A percentile compares a stretch with the other conserved stretches of the same genome.
Evolutionary conservation across 2,888 invertebrate genomes (phyloP).

Genomic region (Pollenia griseotomentosa): DNA sequence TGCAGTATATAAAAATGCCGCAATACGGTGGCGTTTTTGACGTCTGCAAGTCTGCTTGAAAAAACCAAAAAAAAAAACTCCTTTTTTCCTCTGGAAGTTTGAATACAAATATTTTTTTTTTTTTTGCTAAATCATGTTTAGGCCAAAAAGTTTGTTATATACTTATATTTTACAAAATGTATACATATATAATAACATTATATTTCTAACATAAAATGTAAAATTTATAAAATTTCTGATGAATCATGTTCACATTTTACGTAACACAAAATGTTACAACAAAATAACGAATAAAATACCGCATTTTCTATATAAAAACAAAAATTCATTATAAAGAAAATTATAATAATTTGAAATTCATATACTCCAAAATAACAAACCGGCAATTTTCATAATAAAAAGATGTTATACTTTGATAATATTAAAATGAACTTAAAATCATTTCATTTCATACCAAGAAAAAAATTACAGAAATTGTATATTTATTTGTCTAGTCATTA

Average conservation of each 20-base stretch:
- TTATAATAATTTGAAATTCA: slow-evolving; percentile 68
- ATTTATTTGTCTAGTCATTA: slow-evolving; percentile 49
- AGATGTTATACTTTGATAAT: slow-evolving; percentile 72
- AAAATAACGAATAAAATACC: slow-evolving; percentile 10
- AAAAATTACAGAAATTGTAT: background rate
- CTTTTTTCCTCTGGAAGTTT: slow-evolving; percentile 38
- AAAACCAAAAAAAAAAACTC: slow-evolving; percentile 42
- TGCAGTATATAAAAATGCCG: slow-evolving; percentile 61
- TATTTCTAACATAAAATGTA: slow-evolving; percentile 1
- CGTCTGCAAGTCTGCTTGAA: slow-evolving; percentile 73
- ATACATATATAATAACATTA: background rate
- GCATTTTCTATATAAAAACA: slow-evolving; percentile 42
- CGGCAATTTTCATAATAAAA: slow-evolving; percentile 68
- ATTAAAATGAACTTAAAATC: slow-evolving; percentile 46
- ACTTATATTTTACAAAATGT: background rate
- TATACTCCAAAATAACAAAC: slow-evolving; percentile 57
- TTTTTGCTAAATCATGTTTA: slow-evolving; percentile 69
- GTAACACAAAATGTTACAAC: slow-evolving; percentile 13
- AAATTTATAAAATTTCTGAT: slow-evolving; percentile 54
- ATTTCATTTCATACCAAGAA: slow-evolving; percentile 11
- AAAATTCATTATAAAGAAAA: slow-evolving; percentile 26
- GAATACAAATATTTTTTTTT: slow-evolving; percentile 16
- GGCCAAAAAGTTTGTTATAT: slow-evolving; percentile 61
- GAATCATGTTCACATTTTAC: slow-evolving; percentile 65
- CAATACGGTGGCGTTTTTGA: slow-evolving; percentile 74